Percentiles rank a stretch among this genome's conserved stretches.
Evolutionary conservation across 2,888 invertebrate species (phyloP).

Genomic region (Nasonia oneida): DNA sequence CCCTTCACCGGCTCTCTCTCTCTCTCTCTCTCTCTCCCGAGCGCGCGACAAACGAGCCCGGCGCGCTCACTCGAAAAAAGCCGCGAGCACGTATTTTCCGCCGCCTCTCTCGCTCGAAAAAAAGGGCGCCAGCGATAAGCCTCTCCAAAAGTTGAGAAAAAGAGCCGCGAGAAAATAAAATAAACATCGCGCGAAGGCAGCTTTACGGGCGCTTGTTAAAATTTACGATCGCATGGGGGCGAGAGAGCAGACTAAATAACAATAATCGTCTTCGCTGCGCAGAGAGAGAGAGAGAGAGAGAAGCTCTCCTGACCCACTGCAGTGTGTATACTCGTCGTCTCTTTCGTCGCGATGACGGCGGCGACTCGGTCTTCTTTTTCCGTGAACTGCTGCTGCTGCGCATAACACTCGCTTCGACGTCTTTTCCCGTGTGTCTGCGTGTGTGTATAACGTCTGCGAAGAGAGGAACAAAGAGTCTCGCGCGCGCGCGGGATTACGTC

Average conservation of each 20-base stretch:
- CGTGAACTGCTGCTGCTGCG: not conserved
- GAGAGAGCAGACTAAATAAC: conserved; percentile 41
- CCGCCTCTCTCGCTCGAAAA: not conserved
- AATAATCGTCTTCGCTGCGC: conserved; percentile 24
- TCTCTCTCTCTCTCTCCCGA: not conserved
- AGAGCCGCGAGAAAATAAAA: conserved; percentile 21
- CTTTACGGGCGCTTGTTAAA: conserved; percentile 49
- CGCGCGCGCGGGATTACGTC: conserved; percentile 1
- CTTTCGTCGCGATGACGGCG: not conserved
- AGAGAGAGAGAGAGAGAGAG: not conserved
- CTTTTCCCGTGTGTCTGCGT: not conserved
- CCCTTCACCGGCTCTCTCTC: not conserved
- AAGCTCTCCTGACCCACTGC: conserved; percentile 36
- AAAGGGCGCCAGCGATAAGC: not conserved
- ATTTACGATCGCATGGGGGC: conserved; percentile 41
- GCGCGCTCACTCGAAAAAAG: not conserved
- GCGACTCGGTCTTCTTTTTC: not conserved
- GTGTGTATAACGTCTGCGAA: not conserved
- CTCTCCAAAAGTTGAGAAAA: not conserved
- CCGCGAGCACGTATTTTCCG: no score
- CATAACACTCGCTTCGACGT: not conserved
- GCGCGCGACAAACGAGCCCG: not conserved
- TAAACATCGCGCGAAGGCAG: conserved; percentile 9
- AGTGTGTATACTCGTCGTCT: not conserved
- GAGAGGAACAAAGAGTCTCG: not conserved